Evolutionary conservation across 2,113 vertebrate genomes (phyloP).

Genomic region (Dromas ardeola): DNA sequence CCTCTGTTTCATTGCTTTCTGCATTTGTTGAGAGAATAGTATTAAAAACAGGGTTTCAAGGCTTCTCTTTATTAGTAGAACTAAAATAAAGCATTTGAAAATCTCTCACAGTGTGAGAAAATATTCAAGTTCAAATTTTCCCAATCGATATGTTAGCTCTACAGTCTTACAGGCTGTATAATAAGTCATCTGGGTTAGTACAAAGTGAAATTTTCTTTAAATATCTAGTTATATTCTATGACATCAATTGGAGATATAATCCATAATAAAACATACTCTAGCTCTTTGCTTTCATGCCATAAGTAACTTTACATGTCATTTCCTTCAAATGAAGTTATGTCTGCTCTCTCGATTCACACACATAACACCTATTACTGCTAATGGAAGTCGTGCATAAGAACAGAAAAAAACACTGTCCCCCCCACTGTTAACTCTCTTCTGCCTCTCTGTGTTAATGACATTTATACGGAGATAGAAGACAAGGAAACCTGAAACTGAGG

Average conservation of each 20-base stretch:
- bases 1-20: neutral
- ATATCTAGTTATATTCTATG: neutral
- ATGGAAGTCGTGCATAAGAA: neutral
- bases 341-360: neutral
- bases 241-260: conserved; percentile 1
- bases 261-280: neutral
- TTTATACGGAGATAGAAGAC: neutral
- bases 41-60: neutral
- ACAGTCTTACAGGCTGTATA: neutral
- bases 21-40: neutral
- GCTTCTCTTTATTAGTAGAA: neutral
- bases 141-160: neutral
- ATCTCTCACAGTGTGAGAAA: neutral
- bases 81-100: neutral
- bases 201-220: neutral
- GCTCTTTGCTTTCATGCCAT: conserved; percentile 5
- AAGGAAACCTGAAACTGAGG: neutral
- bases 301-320: conserved; percentile 27
- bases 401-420: neutral
- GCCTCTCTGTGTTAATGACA: neutral
- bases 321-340: conserved; percentile 26
- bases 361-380: neutral
- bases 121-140: neutral
- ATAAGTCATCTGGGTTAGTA: neutral
- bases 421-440: neutral